Base-by-base conservation (phyloP, 2,888 invertebrate species). In the Drosophila incognita region DNA sequence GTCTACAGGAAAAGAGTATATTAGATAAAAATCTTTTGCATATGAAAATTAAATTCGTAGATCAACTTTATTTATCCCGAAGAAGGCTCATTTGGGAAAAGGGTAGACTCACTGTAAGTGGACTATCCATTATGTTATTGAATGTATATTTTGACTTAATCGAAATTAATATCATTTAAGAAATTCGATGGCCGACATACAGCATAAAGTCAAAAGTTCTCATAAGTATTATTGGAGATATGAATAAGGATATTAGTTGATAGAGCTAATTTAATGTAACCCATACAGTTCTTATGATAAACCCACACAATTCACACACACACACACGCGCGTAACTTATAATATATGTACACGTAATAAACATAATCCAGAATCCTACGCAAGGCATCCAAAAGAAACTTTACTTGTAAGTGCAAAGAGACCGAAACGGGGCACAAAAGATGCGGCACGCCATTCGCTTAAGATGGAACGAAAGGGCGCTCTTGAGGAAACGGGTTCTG, bases 361-460 rank as follows among this genome's bases (percentile, higher is more conserved):
- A 57, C 13, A 49, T 36, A 57, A 21, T 15, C 29, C 29, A 57
- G 33, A 48, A 71, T 71, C 81, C 81, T 72, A 80, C 81, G 78
- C 76, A 81, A 21, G 15, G 40, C 40, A 63, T 59, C 49, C 61
- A 71, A 29, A 65, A 76, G 67, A 76, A 54, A 57, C 46, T 53
- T 51, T 42, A 58, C 6, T 54, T 62, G 38, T 56, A 56, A 67
- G 60, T 60, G 64, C 69, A 66, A 31, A 71, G 65, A 76, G 52
- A 57, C 65, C 67, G 54, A 54, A 57, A 71, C 62, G 53, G 62
- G 57, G 40, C 63, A 65, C n/a, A 76, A 40, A 53, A 72, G 76
- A 68, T 72, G 77, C 68, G 72, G 57, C 62, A 52, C 73, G 72
- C 78, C 75, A 77, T 75, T 72, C 52, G 54, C 53, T 66, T 66